phyloP scores from a whole-genome alignment of 2,888 invertebrate genomes.

The Cenopis cana region DNA sequence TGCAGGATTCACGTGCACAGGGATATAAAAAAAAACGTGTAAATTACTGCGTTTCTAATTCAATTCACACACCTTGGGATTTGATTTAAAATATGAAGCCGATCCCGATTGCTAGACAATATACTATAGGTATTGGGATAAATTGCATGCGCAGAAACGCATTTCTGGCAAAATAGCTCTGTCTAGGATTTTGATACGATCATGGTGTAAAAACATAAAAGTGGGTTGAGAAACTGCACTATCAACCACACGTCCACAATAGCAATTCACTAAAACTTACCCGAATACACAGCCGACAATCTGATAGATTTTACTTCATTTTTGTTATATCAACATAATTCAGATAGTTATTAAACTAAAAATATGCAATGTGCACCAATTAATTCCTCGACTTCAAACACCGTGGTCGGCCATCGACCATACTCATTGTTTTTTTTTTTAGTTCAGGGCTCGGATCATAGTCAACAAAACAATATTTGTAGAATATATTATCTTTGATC shows the following conservation, averaged over 20 bases:
- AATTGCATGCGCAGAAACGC: constrained; percentile 70
- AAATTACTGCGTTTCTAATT: constrained; percentile 49
- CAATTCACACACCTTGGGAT: constrained; percentile 26
- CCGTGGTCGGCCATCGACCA: constrained; percentile 70
- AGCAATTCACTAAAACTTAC: constrained; percentile 56
- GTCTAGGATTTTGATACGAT: constrained; percentile 67
- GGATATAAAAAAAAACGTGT: constrained; percentile 59
- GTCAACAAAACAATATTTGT: background rate
- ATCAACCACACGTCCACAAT: constrained; percentile 68
- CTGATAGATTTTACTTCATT: constrained; percentile 58
- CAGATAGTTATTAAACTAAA: constrained; percentile 57
- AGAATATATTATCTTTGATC: background rate
- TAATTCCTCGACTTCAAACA: constrained; percentile 67
- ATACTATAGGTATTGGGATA: constrained; percentile 57
- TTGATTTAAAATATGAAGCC: constrained; percentile 56
- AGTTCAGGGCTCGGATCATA: constrained; percentile 17
- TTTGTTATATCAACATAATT: constrained; percentile 62
- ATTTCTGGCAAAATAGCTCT: constrained; percentile 61
- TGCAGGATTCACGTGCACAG: constrained; percentile 68
- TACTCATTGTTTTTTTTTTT: constrained; percentile 22
- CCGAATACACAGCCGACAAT: constrained; percentile 55
- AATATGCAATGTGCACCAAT: constrained; percentile 67
- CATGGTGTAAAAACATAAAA: constrained; percentile 70
- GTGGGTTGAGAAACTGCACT: constrained; percentile 71
- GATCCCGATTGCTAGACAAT: constrained; percentile 50